phyloP scores from a whole-genome alignment of 2,113 vertebrate genomes.

The Rhadina sibilatrix region DNA sequence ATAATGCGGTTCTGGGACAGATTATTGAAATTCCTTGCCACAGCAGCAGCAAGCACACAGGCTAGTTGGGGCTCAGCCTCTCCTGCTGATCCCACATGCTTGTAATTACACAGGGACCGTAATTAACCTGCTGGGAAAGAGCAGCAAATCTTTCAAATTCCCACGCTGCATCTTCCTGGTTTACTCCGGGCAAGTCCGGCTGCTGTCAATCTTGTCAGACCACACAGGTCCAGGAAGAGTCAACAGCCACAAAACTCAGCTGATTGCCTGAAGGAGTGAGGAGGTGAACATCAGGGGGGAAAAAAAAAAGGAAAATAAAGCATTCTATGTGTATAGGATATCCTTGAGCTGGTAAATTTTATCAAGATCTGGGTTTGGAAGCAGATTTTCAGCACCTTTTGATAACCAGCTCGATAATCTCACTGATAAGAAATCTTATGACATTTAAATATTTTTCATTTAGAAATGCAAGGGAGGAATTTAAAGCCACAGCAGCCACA shows the following conservation, averaged over 20 bases:
- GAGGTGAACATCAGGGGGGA: neutral
- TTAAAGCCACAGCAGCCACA: neutral
- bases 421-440: rapidly evolving
- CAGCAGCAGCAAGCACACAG: neutral
- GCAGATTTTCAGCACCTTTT: neutral
- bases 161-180: neutral
- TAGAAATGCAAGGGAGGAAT: neutral
- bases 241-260: neutral
- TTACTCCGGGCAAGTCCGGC: neutral
- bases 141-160: neutral
- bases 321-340: neutral
- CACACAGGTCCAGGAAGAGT: neutral
- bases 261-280: neutral
- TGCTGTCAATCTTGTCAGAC: neutral
- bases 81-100: neutral
- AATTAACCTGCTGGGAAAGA: neutral
- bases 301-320: neutral
- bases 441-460: neutral
- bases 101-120: neutral
- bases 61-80: neutral
- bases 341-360: neutral
- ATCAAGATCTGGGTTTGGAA: neutral
- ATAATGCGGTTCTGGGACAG: neutral
- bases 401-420: neutral
- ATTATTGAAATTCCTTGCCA: neutral